Base-by-base conservation (phyloP, 2,888 invertebrate species). In the Lochmaea crataegi region DNA sequence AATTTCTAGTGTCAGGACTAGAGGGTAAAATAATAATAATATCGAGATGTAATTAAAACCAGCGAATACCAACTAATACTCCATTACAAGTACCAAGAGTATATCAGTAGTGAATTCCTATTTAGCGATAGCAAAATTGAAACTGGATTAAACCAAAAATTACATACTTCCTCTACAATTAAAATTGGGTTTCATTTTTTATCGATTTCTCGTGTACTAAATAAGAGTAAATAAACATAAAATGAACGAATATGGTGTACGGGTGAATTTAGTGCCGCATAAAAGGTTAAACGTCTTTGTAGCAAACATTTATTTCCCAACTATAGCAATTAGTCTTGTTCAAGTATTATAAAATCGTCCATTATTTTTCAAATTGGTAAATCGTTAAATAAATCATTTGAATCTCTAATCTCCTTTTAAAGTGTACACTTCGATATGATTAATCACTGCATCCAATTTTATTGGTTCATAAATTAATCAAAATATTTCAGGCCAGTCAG, bases 381-480 rank as follows among this genome's bases (percentile, higher is more conserved):
- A 76, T 74, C 72, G 74, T 70, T 67, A 67, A 71, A 76, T 73
- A 76, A 74, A 76, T 76, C 75, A 76, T 42, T 56, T 60, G 16
- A 67, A 67, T 69, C 73, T 71, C 70, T 68, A 76, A 75, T 69
- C 76, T 71, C 64, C 68, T 68, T 68, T 74, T 68, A 71, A 74
- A 74, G 64, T 76, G 72, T 68, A 71, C 63, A 70, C 70, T 76
- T 56, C 61, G 60, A 68, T 70, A 76, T 76, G 76, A 76, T 76
- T 76, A 76, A 76, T 76, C 65, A 68, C 66, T 57, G 71, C 68
- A 71, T 71, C 72, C 68, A 72, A 72, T 74, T 76, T 74, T 76
- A 76, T 76, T 76, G 74, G 63, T 72, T 65, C 60, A 73, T 73
- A 74, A 76, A 76, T 76, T 73, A 72, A 76, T 76, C 76, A 71